phyloP scores from a whole-genome alignment of 2,113 vertebrate species.

The Myotis lucifugus region DNA sequence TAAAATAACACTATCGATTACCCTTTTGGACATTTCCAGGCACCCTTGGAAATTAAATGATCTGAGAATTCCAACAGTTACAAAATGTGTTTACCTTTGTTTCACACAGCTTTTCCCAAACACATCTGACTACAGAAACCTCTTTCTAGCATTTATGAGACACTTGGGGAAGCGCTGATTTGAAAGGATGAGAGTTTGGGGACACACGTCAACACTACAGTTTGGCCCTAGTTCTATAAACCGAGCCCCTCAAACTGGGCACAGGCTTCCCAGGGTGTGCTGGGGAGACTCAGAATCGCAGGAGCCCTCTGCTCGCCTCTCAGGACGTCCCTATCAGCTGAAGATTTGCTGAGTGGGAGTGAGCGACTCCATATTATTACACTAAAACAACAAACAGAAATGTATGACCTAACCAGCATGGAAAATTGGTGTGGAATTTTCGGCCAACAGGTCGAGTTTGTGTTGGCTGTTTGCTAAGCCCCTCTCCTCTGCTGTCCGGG shows the following conservation, averaged over 20 bases:
- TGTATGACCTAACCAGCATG: not conserved
- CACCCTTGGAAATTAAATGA: constrained; percentile 18
- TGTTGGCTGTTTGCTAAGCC: not conserved
- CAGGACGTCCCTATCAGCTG: not conserved
- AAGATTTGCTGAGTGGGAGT: not conserved
- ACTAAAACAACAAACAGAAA: not conserved
- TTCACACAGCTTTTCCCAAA: constrained; percentile 34
- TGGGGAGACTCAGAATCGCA: not conserved
- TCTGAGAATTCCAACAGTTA: constrained; percentile 17
- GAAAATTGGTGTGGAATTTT: not conserved
- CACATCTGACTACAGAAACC: not conserved
- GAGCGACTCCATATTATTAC: not conserved
- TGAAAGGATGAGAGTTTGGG: not conserved
- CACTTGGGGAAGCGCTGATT: not conserved
- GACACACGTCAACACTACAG: not conserved
- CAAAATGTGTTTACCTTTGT: constrained; percentile 38
- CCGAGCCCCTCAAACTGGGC: not conserved
- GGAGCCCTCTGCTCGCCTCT: not conserved
- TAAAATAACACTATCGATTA: not conserved
- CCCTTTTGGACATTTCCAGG: not conserved
- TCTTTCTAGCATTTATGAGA: not conserved
- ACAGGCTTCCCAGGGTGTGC: fast-evolving
- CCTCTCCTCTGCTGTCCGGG: not conserved
- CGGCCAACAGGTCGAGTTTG: not conserved
- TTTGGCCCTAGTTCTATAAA: not conserved